Evolutionary conservation across 2,888 invertebrate genomes (phyloP).

Genomic region (Hyles lineata): DNA sequence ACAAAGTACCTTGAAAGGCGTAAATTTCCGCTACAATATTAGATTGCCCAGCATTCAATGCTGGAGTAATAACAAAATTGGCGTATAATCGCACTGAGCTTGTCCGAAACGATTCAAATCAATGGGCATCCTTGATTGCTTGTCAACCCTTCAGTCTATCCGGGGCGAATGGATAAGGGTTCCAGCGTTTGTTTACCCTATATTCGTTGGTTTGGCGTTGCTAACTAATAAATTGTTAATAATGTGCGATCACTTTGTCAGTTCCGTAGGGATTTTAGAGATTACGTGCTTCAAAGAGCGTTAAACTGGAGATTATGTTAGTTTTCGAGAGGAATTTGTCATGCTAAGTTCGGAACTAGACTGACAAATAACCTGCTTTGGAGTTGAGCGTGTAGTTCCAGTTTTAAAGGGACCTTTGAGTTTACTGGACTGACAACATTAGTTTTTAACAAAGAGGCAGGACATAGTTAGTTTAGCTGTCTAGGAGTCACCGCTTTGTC

Average conservation of each 20-base stretch:
- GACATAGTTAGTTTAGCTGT: too few relatives aligned
- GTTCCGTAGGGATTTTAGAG: not conserved
- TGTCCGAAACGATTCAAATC: constrained; percentile 28
- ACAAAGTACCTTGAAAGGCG: not conserved
- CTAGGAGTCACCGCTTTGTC: too few relatives aligned
- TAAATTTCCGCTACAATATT: not conserved
- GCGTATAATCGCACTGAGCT: constrained; percentile 8
- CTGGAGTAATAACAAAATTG: constrained; percentile 30
- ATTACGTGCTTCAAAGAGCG: not conserved
- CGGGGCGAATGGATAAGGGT: not conserved
- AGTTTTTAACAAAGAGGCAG: too few relatives aligned
- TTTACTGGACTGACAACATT: too few relatives aligned
- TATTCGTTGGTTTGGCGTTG: not conserved
- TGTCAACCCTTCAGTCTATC: not conserved
- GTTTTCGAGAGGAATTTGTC: too few relatives aligned
- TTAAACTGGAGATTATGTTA: too few relatives aligned
- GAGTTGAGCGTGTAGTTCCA: too few relatives aligned
- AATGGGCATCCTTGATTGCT: constrained; percentile 24
- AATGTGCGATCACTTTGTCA: not conserved
- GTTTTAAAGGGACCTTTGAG: too few relatives aligned
- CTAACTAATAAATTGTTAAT: not conserved
- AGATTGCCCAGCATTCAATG: not conserved
- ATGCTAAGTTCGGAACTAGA: too few relatives aligned
- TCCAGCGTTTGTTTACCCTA: not conserved
- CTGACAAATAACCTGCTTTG: too few relatives aligned